Evolutionary conservation across 2,113 vertebrate genomes (phyloP), one percentile per base, ranked within the genome.

Genomic region (Heterocephalus glaber): DNA sequence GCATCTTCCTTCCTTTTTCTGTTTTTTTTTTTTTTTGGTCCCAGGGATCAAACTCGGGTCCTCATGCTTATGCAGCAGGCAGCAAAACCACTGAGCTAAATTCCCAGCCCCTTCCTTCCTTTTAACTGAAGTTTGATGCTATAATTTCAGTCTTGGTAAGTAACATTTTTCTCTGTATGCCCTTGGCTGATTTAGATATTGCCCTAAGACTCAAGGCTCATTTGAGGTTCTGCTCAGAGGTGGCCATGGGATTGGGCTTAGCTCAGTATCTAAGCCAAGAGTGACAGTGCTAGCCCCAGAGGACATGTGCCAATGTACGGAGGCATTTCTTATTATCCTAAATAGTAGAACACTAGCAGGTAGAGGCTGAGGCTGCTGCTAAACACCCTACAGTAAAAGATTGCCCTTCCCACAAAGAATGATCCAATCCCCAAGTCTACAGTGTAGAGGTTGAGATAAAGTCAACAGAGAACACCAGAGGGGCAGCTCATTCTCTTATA

Each of bases 181-280:
- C 97, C 38, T 92, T 90, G 58, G 87, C 60, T 94, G 95, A 97
- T 86, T 95, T 81, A 86, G 79, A 98, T 97, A 89, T 65, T 74
- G 90, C 79, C 49, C 22, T 14, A n/a, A 24, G n/a, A 41, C 56
- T 79, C 30, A 22, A 79, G 26, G 33, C 20, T 87, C 35, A 35
- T 22, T 3, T 22, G 56, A 68, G 54, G 44, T 49, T 41, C 77
- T 56, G 28, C 7, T 47, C 52, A 56, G 86, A 41, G 44, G 38
- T 17, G 35, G 47, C 63, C 33, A 4, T 16, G 9, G 7, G 19
- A 56, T 22, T 16, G 19, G 38, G 14, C 47, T 68, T 30, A 35
- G 35, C 17, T 60, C n/a, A 35, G 56, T 12, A n/a, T 91, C 87
- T 87, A n/a, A 8, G 8, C 47, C 14, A n/a, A 20, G 35, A 8